These are phyloP conservation scores for Diadema setosum DNA, from an alignment of 35 echinoderm and acorn worm species.

Conservation along the genomic window DNA sequence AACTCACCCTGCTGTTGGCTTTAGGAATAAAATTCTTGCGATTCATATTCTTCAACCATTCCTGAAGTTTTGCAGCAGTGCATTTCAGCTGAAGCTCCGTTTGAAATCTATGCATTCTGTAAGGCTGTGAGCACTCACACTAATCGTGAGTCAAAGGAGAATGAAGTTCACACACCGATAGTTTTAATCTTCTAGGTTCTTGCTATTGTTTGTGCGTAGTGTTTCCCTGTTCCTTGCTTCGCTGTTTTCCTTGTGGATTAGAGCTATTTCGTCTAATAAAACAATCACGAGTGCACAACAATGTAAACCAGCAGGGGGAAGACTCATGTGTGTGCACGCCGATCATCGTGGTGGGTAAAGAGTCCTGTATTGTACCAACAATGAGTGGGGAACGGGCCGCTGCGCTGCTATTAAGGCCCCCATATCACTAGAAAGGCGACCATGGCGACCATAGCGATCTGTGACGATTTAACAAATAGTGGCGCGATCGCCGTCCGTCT, in stretches of 20 bases:
- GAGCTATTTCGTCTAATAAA: no score
- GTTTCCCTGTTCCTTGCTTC: conserved; percentile 17
- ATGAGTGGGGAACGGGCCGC: no score
- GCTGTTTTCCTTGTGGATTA: not conserved
- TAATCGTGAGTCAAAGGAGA: not conserved
- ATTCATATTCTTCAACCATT: conserved; percentile 36
- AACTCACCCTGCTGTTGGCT: conserved; percentile 1
- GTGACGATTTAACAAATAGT: no score
- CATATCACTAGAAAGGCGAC: no score
- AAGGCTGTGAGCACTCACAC: not conserved
- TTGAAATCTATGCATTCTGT: conserved; percentile 31
- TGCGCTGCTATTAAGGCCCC: no score
- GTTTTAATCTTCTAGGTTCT: not conserved
- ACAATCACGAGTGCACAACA: no score
- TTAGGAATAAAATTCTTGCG: not conserved
- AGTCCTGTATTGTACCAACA: no score
- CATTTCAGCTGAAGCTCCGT: not conserved
- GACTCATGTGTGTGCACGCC: no score
- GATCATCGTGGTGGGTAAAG: no score
- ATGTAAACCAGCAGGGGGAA: no score
- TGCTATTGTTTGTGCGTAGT: conserved; percentile 30
- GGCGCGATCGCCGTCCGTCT: no score
- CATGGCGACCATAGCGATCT: no score
- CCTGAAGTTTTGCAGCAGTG: not conserved
- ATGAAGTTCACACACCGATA: conserved; percentile 8